Evolutionary conservation across 2,797 vertebrate genomes (phyloP).

Genomic region (Microctenopoma lineatum): DNA sequence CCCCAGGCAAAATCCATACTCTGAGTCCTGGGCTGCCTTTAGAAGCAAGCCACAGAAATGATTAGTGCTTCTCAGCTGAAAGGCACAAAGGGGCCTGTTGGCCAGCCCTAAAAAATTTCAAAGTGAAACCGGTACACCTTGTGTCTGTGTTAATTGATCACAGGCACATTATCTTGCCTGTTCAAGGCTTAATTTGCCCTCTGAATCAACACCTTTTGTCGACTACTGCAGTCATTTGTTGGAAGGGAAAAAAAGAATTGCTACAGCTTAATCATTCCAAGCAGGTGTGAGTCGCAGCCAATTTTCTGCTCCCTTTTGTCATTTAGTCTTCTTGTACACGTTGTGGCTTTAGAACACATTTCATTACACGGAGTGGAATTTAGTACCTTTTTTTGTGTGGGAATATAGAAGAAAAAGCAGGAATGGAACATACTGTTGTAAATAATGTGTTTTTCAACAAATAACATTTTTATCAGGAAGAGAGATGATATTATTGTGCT

Average conservation of each 20-base stretch:
- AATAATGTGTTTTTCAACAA: slow-evolving; percentile 14
- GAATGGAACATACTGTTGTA: background rate
- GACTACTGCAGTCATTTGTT: slow-evolving; percentile 76
- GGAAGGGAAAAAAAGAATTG: slow-evolving; percentile 64
- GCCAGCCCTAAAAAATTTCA: slow-evolving; percentile 77
- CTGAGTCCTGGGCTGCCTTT: slow-evolving; percentile 80
- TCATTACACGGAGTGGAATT: slow-evolving; percentile 41
- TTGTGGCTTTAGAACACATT: slow-evolving; percentile 47
- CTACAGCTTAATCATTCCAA: slow-evolving; percentile 78
- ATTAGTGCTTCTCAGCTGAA: slow-evolving; percentile 80
- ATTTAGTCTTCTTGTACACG: slow-evolving; percentile 51
- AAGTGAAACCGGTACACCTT: slow-evolving; percentile 81
- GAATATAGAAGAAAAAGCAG: slow-evolving; percentile 20
- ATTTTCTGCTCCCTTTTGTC: slow-evolving; percentile 71
- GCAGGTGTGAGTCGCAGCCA: slow-evolving; percentile 69
- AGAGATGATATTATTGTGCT: background rate
- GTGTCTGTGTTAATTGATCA: slow-evolving; percentile 85
- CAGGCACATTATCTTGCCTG: slow-evolving; percentile 83
- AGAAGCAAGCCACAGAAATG: slow-evolving; percentile 84
- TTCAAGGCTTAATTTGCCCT: slow-evolving; percentile 83
- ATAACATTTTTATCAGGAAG: slow-evolving; percentile 9
- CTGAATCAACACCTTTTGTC: slow-evolving; percentile 83
- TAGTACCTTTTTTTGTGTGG: slow-evolving; percentile 13
- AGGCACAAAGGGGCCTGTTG: slow-evolving; percentile 77
- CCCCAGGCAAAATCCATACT: slow-evolving; percentile 88